Evolutionary conservation across 1,140 invertebrate species (phyloP).

Genomic region (Microvelia longipes): DNA sequence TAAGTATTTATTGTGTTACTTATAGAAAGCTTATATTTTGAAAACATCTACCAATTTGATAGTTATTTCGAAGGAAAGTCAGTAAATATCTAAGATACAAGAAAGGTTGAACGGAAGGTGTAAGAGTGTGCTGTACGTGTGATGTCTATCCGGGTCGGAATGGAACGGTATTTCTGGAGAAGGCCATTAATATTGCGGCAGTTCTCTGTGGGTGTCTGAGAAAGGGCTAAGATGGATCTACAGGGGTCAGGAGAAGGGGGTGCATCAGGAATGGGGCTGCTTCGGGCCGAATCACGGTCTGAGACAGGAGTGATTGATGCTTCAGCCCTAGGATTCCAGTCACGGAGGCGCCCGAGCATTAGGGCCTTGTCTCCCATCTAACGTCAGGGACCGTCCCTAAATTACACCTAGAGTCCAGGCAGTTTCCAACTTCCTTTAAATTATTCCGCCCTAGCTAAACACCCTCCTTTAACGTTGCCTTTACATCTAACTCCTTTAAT

Average conservation of each 20-base stretch:
- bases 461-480: too few relatives aligned
- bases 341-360: not conserved
- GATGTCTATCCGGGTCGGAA: not conserved
- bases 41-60: too few relatives aligned
- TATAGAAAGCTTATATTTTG: too few relatives aligned
- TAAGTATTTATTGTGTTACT: too few relatives aligned
- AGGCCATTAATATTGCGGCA: not conserved
- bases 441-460: not conserved
- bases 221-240: not conserved
- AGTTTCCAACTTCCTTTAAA: not conserved
- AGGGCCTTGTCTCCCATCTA: not conserved
- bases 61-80: too few relatives aligned
- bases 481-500: not conserved
- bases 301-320: not conserved
- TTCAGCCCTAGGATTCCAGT: not conserved
- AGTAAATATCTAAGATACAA: too few relatives aligned
- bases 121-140: too few relatives aligned
- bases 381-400: not conserved
- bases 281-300: not conserved
- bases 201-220: not conserved
- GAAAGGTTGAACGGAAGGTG: too few relatives aligned
- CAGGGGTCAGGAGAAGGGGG: not conserved
- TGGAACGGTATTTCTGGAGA: not conserved
- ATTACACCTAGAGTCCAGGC: not conserved
- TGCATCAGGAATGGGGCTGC: not conserved